Evolutionary conservation across 2,888 invertebrate species (phyloP).

Genomic region (Philereme vetulata): DNA sequence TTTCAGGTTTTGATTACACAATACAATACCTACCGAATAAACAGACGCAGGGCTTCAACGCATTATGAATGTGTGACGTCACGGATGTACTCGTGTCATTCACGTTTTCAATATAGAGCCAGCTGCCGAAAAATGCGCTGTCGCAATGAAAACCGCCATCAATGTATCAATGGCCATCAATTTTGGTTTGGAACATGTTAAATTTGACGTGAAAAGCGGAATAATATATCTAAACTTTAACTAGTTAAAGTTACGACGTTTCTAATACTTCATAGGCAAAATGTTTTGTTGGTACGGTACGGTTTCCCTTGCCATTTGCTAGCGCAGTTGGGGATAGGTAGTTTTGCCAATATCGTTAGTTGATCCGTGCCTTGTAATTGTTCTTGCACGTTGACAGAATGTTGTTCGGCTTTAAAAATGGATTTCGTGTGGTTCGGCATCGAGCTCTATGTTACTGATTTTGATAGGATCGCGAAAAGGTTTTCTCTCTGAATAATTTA

Average conservation of each 20-base stretch:
- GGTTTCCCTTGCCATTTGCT: too few species aligned
- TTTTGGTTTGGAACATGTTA: too few species aligned
- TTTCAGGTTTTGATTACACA: slow-evolving; percentile 29
- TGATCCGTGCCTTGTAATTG: slow-evolving; percentile 15
- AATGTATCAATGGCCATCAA: too few species aligned
- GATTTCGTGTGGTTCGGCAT: not conserved
- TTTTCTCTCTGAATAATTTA: not conserved
- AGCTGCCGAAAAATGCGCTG: slow-evolving; percentile 13
- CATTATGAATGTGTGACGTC: slow-evolving; percentile 24
- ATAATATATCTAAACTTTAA: too few species aligned
- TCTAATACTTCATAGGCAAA: too few species aligned
- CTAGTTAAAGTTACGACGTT: too few species aligned
- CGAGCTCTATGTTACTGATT: not conserved
- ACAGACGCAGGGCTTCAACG: slow-evolving; percentile 4
- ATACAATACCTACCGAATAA: slow-evolving; percentile 22
- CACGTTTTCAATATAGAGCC: slow-evolving; percentile 50
- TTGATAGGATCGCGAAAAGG: not conserved
- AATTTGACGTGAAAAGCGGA: too few species aligned
- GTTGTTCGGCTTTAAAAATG: slow-evolving; percentile 3
- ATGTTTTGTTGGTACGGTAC: too few species aligned
- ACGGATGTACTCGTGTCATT: slow-evolving; percentile 40
- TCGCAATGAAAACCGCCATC: too few species aligned
- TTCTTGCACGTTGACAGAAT: slow-evolving; percentile 16
- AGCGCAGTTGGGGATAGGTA: too few species aligned
- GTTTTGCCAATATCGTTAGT: too few species aligned